phyloP scores from a whole-genome alignment of 2,888 invertebrate genomes.

The Orthosia cruda region DNA sequence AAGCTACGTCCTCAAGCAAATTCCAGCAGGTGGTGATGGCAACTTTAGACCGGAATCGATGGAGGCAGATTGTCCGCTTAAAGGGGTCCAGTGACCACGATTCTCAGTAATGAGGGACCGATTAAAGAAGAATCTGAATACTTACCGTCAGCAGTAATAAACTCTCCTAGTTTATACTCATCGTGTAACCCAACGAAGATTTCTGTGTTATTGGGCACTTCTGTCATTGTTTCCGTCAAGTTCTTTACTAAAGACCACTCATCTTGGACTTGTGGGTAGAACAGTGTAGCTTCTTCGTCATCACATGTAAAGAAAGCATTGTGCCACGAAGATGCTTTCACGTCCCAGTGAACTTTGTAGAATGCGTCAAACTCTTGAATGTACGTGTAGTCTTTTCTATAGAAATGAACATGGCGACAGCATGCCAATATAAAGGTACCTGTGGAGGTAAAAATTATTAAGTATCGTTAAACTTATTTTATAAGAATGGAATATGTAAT shows the following conservation, averaged over 20 bases:
- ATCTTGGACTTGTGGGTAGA: conserved; percentile 70
- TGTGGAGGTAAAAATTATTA: conserved; percentile 36
- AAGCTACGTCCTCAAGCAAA: no score
- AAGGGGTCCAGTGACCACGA: no score
- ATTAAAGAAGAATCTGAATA: no score
- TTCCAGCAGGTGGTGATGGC: no score
- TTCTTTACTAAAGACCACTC: conserved; percentile 75
- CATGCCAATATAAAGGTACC: conserved; percentile 50
- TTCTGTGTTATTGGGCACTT: conserved; percentile 64
- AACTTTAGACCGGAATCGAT: no score
- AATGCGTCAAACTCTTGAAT: conserved; percentile 73
- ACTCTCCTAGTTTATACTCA: conserved; percentile 73
- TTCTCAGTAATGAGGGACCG: no score
- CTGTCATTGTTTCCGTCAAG: conserved; percentile 51
- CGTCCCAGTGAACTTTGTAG: conserved; percentile 76
- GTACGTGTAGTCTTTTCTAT: conserved; percentile 75
- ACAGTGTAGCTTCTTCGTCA: conserved; percentile 74
- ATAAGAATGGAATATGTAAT: no score
- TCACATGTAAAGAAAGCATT: conserved; percentile 73
- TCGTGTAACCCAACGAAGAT: conserved; percentile 76
- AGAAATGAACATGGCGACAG: conserved; percentile 69
- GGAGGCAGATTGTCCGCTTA: no score
- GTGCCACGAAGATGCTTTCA: conserved; percentile 63
- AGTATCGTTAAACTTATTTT: not conserved
- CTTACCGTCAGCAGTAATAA: conserved; percentile 78